Conservation (phyloP, 1,140 invertebrate species). For the Tetramorium simillimum region DNA sequence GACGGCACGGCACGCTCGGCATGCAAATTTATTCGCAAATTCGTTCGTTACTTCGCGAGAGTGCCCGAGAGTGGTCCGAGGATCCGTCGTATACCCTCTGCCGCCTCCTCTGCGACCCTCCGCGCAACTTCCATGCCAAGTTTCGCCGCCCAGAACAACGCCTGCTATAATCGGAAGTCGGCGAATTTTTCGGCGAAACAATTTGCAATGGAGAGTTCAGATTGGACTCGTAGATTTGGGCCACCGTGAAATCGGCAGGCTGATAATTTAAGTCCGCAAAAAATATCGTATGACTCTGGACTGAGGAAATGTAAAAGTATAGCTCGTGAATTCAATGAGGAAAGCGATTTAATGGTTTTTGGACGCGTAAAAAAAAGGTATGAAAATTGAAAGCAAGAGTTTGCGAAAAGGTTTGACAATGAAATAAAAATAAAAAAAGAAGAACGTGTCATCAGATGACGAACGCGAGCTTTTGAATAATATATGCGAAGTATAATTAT, state of each 20-base stretch:
- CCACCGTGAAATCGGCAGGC: background rate
- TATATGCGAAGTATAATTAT: background rate
- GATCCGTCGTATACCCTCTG: conserved; percentile 25
- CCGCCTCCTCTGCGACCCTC: background rate
- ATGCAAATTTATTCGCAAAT: conserved; percentile 63
- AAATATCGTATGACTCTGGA: background rate
- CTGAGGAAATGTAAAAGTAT: too few species aligned
- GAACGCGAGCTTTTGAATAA: background rate
- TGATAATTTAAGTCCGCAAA: conserved; percentile 6
- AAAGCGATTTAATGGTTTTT: background rate
- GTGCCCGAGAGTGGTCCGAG: conserved; percentile 28
- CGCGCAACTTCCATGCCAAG: conserved; percentile 26
- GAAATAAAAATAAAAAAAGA: background rate
- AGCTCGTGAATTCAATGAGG: background rate
- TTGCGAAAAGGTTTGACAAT: background rate
- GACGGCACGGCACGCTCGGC: conserved; percentile 30
- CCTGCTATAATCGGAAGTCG: conserved; percentile 20
- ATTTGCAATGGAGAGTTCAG: conserved; percentile 46
- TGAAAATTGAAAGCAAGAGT: background rate
- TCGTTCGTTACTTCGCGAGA: conserved; percentile 57
- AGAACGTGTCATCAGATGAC: too few species aligned
- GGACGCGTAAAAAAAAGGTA: background rate
- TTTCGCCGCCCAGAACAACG: conserved; percentile 25
- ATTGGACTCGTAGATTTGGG: conserved; percentile 5
- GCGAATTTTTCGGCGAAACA: conserved; percentile 22